phyloP scores from a whole-genome alignment of 2,797 vertebrate genomes.

The Anguilla pacifica region DNA sequence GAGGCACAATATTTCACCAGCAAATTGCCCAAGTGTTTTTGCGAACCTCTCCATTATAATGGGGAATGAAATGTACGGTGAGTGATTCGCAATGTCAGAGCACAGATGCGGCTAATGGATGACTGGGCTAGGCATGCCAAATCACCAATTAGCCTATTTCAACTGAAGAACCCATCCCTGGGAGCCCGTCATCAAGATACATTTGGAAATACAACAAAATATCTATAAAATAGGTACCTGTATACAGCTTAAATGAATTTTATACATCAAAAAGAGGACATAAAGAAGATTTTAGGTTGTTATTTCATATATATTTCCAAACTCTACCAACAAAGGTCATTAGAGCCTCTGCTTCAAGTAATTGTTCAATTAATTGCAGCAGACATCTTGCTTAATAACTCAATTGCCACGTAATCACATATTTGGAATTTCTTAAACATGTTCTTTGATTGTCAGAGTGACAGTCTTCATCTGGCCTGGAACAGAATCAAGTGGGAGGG shows the following conservation, averaged over 20 bases:
- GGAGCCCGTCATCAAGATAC: background rate
- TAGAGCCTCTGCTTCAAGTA: background rate
- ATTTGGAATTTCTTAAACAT: background rate
- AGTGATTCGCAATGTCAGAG: slow-evolving; percentile 62
- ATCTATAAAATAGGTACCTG: background rate
- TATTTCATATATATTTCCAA: background rate
- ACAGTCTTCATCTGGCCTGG: background rate
- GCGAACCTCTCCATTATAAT: slow-evolving; percentile 54
- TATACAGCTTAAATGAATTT: background rate
- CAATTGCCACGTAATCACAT: background rate
- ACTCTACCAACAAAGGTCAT: background rate
- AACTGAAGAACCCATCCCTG: slow-evolving; percentile 37
- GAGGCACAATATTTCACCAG: slow-evolving; percentile 54
- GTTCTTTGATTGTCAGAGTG: background rate
- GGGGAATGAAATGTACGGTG: slow-evolving; percentile 50
- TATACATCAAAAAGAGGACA: background rate
- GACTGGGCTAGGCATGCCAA: slow-evolving; percentile 51
- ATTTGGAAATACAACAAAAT: background rate
- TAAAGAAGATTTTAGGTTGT: background rate
- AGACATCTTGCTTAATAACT: background rate
- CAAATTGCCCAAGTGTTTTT: slow-evolving; percentile 58
- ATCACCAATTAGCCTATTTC: slow-evolving; percentile 64
- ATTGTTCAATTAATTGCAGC: background rate
- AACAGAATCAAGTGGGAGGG: background rate
- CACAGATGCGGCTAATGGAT: slow-evolving; percentile 58